Base-by-base conservation (phyloP, 2,888 invertebrate genomes). In the Aphidoletes aphidimyza region DNA sequence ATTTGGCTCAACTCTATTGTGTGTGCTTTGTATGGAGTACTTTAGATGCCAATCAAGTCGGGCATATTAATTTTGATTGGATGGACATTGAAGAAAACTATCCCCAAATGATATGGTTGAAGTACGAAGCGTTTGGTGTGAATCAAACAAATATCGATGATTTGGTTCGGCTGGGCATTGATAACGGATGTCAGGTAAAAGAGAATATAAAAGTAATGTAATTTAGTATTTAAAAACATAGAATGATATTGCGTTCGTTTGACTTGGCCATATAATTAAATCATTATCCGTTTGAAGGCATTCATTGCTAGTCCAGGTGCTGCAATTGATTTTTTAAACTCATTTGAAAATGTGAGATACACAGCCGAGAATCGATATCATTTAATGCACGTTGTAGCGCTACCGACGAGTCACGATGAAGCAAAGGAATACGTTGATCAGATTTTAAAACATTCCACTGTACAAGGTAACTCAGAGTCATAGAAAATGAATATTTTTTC, bases 1-100 rank as follows among this genome's bases (percentile, higher is more conserved):
- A 83, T 83, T 34, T 83, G 9, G 30, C 47, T 17, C 45, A 83
- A 83, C 34, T 83, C 8, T 83, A 47, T n/a, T 83, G 83, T n/a
- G 49, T 83, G 19, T 83, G 83, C 17, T 17, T 49, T 17, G 2
- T 83, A 0, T 83, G 83, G 83, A 45, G 14, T n/a, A 34, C 30
- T 1, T 2, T 34, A 11, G 83, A 83, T n/a, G 22, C 34, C 26
- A 14, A 26, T 30, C 45, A 83, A 49, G 49, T 49, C 34, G 19
- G 19, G 19, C 42, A 17, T 14, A 45, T 83, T 3, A 17, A 83
- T 34, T 49, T 49, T 0, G 49, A 26, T 37, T n/a, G n/a, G 37
- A 81, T 19, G 26, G 2, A 69, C 11, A 19, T 9, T 0, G 37
- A 6, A 6, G 37, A 36, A n/a, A 37, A 1, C 8, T 36, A 81